These are phyloP conservation scores for Paratilapia polleni DNA, from an alignment of 2,113 vertebrate genomes.

Conservation along the genomic window DNA sequence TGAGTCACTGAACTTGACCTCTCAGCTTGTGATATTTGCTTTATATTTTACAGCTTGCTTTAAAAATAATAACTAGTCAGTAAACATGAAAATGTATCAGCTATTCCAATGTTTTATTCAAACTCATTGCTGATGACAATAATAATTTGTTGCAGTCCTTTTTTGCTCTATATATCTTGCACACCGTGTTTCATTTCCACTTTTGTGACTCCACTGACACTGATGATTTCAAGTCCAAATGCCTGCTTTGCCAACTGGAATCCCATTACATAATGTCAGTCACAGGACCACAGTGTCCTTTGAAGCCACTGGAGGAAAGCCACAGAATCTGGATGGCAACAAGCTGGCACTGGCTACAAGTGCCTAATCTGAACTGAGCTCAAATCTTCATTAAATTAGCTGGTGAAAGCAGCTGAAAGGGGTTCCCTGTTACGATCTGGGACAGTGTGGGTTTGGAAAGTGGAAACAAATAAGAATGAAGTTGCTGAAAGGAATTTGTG, in stretches of 20 bases:
- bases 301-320: not conserved
- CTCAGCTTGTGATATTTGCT: not conserved
- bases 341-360: not conserved
- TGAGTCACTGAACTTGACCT: not conserved
- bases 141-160: not conserved
- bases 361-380: constrained; percentile 21
- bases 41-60: not conserved
- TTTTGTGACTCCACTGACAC: not conserved
- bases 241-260: not conserved
- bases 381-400: not conserved
- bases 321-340: constrained; percentile 20
- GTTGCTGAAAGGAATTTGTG: not conserved
- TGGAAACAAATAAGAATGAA: not conserved
- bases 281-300: constrained; percentile 12
- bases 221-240: not conserved
- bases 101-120: too few relatives aligned
- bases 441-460: not conserved
- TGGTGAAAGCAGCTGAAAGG: not conserved
- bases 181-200: not conserved
- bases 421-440: constrained; percentile 1
- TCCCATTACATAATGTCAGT: constrained; percentile 16
- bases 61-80: not conserved
- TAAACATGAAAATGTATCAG: not conserved
- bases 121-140: too few relatives aligned
- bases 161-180: not conserved